phyloP scores from a whole-genome alignment of 2,113 vertebrate species.

The Eira barbara region DNA sequence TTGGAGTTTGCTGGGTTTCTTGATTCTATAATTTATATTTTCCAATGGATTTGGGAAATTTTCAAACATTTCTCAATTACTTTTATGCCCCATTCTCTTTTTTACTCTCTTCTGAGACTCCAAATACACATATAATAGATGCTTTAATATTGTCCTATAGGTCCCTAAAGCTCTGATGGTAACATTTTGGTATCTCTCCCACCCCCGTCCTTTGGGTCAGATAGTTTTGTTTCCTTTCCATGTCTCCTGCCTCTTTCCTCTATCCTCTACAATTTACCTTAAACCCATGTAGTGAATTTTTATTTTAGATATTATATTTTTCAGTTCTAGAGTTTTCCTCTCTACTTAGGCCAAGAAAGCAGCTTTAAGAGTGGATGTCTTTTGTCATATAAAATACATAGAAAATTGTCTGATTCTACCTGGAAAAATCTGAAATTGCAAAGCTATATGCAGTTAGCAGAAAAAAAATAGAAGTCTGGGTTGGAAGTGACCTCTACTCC shows the following conservation, averaged over 20 bases:
- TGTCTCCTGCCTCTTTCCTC: background rate
- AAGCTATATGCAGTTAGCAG: background rate
- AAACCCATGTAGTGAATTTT: background rate
- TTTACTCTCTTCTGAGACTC: background rate
- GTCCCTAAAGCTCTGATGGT: background rate
- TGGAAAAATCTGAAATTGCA: background rate
- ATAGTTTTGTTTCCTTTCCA: background rate
- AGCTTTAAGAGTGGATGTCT: background rate
- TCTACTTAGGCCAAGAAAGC: background rate
- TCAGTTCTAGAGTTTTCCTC: background rate
- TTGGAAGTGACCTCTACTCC: background rate
- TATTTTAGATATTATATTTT: background rate
- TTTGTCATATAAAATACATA: background rate
- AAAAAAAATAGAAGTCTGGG: background rate
- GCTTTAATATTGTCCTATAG: background rate
- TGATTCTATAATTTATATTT: background rate
- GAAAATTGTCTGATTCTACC: background rate
- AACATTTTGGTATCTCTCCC: background rate
- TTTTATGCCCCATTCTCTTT: background rate
- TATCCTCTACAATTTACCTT: background rate
- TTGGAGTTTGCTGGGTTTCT: background rate
- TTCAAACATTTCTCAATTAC: background rate
- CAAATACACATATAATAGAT: background rate
- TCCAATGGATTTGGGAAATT: background rate
- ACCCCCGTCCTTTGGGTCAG: background rate